Evolutionary conservation across 2,888 invertebrate species (phyloP).

Genomic region (Cheilosia variabilis): DNA sequence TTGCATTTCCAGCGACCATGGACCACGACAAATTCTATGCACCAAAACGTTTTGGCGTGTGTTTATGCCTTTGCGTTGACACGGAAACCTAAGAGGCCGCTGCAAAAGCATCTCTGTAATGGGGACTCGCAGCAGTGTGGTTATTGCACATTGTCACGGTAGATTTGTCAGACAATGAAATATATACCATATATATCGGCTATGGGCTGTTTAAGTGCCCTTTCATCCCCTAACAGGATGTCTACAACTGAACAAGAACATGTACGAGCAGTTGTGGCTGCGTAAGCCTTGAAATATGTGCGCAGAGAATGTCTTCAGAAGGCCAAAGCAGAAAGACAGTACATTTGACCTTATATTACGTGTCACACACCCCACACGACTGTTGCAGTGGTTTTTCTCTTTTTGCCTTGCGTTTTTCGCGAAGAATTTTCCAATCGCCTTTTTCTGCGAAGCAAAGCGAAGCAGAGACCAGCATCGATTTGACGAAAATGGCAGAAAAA

Average conservation of each 20-base stretch:
- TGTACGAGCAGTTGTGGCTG: neutral
- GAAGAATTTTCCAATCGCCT: conserved; percentile 68
- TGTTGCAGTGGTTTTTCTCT: conserved; percentile 16
- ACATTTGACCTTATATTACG: conserved; percentile 69
- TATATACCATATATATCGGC: conserved; percentile 4
- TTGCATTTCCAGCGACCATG: conserved; percentile 24
- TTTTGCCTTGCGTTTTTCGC: conserved; percentile 28
- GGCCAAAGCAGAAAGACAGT: conserved; percentile 45
- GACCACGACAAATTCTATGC: conserved; percentile 58
- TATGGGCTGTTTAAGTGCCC: neutral
- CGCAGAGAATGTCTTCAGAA: conserved; percentile 44
- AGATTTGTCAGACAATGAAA: conserved; percentile 23
- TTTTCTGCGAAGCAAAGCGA: conserved; percentile 7
- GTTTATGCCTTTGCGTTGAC: conserved; percentile 47
- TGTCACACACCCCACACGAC: conserved; percentile 62
- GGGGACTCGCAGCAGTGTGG: conserved; percentile 15
- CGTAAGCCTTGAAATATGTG: conserved; percentile 9
- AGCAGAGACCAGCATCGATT: conserved; percentile 50
- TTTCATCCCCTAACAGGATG: conserved; percentile 25
- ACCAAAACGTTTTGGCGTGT: conserved; percentile 12
- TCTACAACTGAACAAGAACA: neutral
- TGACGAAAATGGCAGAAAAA: conserved; percentile 49
- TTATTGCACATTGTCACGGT: conserved; percentile 69
- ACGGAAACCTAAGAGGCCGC: conserved; percentile 57
- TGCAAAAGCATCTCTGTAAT: conserved; percentile 9